Percentiles rank a stretch among this genome's conserved stretches.
These are phyloP conservation scores for Dendrocincla tyrannina DNA, from an alignment of 2,797 vertebrate genomes.

Conservation along the genomic window DNA sequence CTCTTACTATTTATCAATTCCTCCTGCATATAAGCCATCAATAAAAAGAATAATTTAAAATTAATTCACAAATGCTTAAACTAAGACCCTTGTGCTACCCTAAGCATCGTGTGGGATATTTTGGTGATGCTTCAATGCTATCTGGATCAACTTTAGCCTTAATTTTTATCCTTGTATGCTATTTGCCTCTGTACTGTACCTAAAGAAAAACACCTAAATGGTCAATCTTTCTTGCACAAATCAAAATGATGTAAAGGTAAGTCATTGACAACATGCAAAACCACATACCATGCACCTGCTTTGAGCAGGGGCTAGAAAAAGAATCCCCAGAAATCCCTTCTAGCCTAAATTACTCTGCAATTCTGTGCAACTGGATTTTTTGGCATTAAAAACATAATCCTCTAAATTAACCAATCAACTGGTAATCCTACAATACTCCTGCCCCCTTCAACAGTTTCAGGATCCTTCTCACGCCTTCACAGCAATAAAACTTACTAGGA, in stretches of 20 bases:
- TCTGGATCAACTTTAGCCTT: not conserved
- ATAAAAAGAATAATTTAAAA: conserved; percentile 20
- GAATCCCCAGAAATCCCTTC: not conserved
- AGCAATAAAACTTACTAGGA: not conserved
- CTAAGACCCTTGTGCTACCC: not conserved
- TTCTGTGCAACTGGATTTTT: not conserved
- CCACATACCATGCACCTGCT: rapidly evolving
- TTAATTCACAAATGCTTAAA: not conserved
- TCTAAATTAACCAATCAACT: not conserved
- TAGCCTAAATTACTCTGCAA: not conserved
- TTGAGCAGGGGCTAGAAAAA: not conserved
- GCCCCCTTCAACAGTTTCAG: not conserved
- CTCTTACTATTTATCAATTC: conserved; percentile 9
- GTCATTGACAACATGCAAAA: not conserved
- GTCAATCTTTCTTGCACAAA: not conserved
- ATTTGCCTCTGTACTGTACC: not conserved
- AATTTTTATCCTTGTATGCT: not conserved
- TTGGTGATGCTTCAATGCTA: not conserved
- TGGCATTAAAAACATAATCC: conserved; percentile 8
- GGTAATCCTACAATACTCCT: conserved; percentile 1
- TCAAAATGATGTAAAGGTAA: not conserved
- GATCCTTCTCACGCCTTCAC: not conserved
- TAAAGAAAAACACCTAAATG: not conserved
- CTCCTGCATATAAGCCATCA: not conserved
- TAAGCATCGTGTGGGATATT: not conserved